Percentiles rank a stretch among this genome's conserved stretches.
phyloP scores from a whole-genome alignment of 2,113 vertebrate genomes.

The Holacanthus passer region DNA sequence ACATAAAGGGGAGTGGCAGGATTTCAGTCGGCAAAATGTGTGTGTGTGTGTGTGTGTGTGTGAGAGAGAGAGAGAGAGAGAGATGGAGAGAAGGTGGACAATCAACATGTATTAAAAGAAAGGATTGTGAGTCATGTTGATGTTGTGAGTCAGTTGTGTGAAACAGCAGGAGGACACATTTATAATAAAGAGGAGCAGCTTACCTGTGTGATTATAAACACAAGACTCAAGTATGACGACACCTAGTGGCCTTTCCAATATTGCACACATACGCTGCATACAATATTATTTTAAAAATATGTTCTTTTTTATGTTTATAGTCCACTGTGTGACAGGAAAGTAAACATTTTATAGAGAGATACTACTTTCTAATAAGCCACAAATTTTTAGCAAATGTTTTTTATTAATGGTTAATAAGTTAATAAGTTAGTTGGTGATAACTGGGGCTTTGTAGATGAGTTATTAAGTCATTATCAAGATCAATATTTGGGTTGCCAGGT shows the following conservation, averaged over 20 bases:
- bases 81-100: not conserved
- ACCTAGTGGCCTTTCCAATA: slow-evolving; percentile 36
- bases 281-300: too few species aligned
- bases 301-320: not conserved
- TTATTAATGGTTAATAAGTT: not conserved
- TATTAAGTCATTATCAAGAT: not conserved
- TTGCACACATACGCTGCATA: not conserved
- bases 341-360: not conserved
- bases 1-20: slow-evolving; percentile 74
- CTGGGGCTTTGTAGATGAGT: not conserved
- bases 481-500: not conserved
- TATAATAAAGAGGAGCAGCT: not conserved
- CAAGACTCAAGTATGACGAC: not conserved
- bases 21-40: slow-evolving; percentile 59
- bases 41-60: not conserved
- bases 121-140: not conserved
- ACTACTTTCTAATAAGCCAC: not conserved
- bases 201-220: not conserved
- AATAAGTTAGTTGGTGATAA: too few species aligned
- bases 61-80: not conserved
- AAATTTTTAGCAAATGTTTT: not conserved
- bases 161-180: not conserved
- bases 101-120: not conserved
- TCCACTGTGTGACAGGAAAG: not conserved
- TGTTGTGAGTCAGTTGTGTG: not conserved